phyloP scores from a whole-genome alignment of 2,113 vertebrate genomes.

The Zapus hudsonius region DNA sequence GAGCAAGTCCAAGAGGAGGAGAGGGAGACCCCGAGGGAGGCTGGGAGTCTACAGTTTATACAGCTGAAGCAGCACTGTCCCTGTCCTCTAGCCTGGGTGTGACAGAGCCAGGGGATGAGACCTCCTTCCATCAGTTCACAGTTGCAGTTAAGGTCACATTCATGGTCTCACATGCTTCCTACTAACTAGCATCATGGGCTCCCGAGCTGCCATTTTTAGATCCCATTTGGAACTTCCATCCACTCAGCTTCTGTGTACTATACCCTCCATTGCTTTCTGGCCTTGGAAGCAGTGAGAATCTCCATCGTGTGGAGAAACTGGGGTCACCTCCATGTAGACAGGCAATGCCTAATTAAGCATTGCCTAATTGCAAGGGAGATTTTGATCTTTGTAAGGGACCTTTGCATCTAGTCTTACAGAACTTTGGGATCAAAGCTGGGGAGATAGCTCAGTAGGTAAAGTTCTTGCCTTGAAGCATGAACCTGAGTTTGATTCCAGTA shows the following conservation, averaged over 20 bases:
- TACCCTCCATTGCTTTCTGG: background rate
- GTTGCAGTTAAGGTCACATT: too few species aligned
- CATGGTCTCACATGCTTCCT: background rate
- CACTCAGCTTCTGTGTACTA: background rate
- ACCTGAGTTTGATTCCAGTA: too few species aligned
- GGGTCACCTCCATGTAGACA: rapidly evolving
- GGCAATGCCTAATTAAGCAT: background rate
- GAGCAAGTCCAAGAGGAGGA: background rate
- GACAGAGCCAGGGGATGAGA: background rate
- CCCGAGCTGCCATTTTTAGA: too few species aligned
- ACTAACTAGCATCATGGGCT: background rate
- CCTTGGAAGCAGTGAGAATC: background rate
- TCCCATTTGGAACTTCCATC: background rate
- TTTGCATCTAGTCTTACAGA: background rate
- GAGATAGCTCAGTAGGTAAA: too few species aligned
- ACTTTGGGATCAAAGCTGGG: too few species aligned
- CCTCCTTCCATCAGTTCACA: background rate
- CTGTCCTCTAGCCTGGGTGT: too few species aligned
- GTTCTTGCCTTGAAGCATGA: too few species aligned
- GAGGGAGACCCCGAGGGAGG: background rate
- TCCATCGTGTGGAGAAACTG: background rate
- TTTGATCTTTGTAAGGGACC: background rate
- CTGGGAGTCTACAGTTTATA: rapidly evolving
- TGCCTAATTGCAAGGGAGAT: background rate
- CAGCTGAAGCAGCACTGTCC: background rate